Conservation (phyloP, 2,113 vertebrate genomes). For the Trichomycterus rosablanca region DNA sequence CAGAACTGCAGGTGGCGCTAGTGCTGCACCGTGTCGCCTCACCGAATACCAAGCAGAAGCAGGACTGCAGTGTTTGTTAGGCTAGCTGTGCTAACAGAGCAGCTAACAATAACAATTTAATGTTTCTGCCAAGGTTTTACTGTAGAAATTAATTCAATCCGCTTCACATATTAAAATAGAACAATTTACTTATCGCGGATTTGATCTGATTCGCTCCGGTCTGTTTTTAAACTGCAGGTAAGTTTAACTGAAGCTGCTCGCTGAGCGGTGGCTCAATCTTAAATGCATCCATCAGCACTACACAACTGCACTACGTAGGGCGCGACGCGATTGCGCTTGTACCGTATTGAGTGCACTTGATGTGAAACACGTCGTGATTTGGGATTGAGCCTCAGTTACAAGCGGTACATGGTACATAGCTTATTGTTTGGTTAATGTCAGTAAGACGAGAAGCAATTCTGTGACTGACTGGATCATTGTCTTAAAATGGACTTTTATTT, state of each 20-base stretch:
- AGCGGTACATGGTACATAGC: not conserved
- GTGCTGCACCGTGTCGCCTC: no score
- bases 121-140: no score
- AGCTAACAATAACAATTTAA: no score
- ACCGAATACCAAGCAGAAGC: no score
- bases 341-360: not conserved
- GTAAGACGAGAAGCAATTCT: no score
- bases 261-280: not conserved
- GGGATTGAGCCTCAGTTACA: not conserved
- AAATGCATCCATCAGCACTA: not conserved
- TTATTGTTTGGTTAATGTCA: no score
- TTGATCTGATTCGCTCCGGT: not conserved
- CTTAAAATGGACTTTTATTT: no score
- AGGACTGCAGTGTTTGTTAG: no score
- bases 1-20: not conserved
- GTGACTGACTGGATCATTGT: no score
- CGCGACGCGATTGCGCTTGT: not conserved
- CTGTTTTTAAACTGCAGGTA: not conserved
- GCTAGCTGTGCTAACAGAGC: no score
- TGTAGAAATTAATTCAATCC: no score
- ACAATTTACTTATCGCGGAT: not conserved
- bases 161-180: no score
- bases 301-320: not conserved
- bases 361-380: not conserved
- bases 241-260: not conserved